Base-by-base conservation (phyloP, 2,797 vertebrate genomes). In the Oophaga sylvatica region DNA sequence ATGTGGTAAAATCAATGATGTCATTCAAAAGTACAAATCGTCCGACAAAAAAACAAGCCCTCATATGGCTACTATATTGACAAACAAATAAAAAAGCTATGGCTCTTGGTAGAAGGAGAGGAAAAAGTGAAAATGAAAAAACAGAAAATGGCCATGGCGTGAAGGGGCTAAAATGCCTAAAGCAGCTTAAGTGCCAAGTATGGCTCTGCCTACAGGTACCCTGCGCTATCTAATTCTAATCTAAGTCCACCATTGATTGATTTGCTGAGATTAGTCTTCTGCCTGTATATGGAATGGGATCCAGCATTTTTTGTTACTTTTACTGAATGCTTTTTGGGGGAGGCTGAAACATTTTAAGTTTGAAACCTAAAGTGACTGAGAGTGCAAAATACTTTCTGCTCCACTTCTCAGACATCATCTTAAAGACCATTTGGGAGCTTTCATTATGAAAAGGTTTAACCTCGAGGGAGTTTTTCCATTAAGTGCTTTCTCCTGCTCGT, bases 381-480 rank as follows among this genome's bases (percentile, higher is more conserved):
- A 35, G 17, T 2, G 35, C 41, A 20, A 48, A 48, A 2, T 41
- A 26, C 26, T 75, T 87, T 87, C 22, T 71, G 79, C 85, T 81
- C 68, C 62, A 63, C 13, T 87, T 87, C 78, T 80, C 84, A 35
- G 19, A 45, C 45, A 57, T 20, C n/a, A 70, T 53, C 62, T 70
- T 26, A 62, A 48, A n/a, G 71, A 26, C 84, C 60, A 77, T 75
- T 77, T 85, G 31, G 31, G 70, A 41, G 53, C n/a, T 70, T 41
- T 87, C 71, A 53, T 77, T 77, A 77, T 31, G 29, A 80, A 71
- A 73, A 81, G 76, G 16, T 22, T 2, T 48, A 59, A 63, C 53
- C 85, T 81, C 79, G 0, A 29, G 79, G 78, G 79, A 81, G 45
- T 82, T 53, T n/a, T 82, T 62, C 53, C 5, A 13, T 68, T 68